These are phyloP conservation scores for Piliocolobus tephrosceles DNA, from an alignment of 2,113 vertebrate genomes.

Conservation along the genomic window DNA sequence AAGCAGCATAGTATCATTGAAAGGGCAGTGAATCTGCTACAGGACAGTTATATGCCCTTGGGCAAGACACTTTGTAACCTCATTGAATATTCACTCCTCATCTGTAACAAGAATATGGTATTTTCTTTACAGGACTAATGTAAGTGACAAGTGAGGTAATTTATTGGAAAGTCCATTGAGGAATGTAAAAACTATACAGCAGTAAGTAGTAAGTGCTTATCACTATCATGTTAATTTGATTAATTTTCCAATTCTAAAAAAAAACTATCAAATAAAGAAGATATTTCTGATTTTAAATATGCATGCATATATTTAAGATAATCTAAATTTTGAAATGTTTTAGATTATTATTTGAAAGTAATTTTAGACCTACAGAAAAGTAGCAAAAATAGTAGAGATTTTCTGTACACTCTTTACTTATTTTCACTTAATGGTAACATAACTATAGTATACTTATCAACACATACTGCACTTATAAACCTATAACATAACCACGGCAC, in stretches of 20 bases:
- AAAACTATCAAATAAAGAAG: background rate
- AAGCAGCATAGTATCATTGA: background rate
- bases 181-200: background rate
- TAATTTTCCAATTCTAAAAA: background rate
- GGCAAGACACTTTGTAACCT: background rate
- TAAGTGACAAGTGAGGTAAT: background rate
- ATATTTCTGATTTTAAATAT: background rate
- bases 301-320: background rate
- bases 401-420: background rate
- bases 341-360: background rate
- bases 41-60: background rate
- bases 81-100: background rate
- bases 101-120: background rate
- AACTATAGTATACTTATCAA: background rate
- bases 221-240: background rate
- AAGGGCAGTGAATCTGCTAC: background rate
- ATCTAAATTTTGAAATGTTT: background rate
- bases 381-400: background rate
- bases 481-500: background rate
- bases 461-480: background rate
- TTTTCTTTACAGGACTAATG: background rate
- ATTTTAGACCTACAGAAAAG: background rate
- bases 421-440: background rate
- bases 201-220: background rate
- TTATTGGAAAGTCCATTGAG: background rate